phyloP scores from a whole-genome alignment of 2,797 vertebrate genomes.

The Falco columbarius region DNA sequence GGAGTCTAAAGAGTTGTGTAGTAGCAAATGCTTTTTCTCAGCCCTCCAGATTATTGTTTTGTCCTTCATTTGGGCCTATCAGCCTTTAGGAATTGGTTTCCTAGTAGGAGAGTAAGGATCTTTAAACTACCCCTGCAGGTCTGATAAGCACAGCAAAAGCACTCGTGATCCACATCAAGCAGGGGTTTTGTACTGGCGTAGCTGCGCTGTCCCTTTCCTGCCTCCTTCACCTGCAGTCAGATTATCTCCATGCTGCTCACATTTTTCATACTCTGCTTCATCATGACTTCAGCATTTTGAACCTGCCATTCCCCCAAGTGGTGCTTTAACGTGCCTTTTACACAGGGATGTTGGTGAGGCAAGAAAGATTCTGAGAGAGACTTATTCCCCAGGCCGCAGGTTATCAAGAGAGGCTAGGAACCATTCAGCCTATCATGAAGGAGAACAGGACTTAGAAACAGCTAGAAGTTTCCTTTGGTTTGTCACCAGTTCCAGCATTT shows the following conservation, averaged over 20 bases:
- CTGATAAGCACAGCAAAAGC: not conserved
- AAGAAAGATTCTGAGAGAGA: not conserved
- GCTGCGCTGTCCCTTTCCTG: not conserved
- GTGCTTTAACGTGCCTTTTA: not conserved
- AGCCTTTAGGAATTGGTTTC: not conserved
- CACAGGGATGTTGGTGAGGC: not conserved
- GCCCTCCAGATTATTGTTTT: not conserved
- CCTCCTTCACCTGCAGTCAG: not conserved
- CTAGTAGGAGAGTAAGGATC: not conserved
- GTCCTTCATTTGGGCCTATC: not conserved
- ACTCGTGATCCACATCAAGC: accelerated
- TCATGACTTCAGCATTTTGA: not conserved
- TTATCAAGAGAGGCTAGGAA: not conserved
- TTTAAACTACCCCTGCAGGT: not conserved
- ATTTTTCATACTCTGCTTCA: not conserved
- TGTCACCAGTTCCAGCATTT: constrained; percentile 42
- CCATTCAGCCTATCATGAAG: not conserved
- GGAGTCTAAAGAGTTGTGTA: not conserved
- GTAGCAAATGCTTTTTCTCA: not conserved
- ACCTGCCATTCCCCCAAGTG: not conserved
- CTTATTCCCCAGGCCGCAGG: not conserved
- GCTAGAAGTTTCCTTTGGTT: constrained; percentile 41
- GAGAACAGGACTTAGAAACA: not conserved
- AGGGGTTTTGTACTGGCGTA: accelerated
- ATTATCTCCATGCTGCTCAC: not conserved